A percentile compares a stretch with the other conserved stretches of the same genome.
phyloP scores from a whole-genome alignment of 2,888 invertebrate species.

The Rugalucina vietnamica region DNA sequence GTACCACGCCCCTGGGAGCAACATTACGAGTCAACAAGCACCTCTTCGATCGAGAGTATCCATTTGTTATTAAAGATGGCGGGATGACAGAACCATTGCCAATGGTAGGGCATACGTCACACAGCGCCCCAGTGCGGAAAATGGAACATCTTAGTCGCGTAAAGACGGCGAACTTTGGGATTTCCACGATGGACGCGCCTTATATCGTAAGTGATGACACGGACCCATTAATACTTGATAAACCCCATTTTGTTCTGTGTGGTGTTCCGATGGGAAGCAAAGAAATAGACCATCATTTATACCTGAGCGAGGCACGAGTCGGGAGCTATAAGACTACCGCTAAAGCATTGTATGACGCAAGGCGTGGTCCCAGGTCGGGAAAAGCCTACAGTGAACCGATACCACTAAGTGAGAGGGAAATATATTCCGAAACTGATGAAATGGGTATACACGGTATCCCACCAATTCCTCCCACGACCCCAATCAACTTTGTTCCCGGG shows the following conservation, averaged over 20 bases:
- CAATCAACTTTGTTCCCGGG: constrained; percentile 29
- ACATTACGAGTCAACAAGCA: constrained; percentile 47
- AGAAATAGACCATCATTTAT: constrained; percentile 64
- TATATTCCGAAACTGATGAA: constrained; percentile 21
- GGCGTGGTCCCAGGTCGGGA: constrained; percentile 44
- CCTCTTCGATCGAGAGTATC: constrained; percentile 58
- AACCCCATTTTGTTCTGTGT: constrained; percentile 69
- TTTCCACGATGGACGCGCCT: constrained; percentile 69
- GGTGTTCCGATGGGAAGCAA: constrained; percentile 65
- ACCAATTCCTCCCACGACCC: constrained; percentile 58
- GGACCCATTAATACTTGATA: constrained; percentile 54
- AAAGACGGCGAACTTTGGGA: constrained; percentile 66
- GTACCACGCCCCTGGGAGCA: constrained; percentile 45
- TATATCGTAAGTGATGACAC: constrained; percentile 44
- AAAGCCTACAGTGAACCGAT: constrained; percentile 60
- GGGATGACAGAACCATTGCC: constrained; percentile 42
- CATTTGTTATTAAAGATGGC: constrained; percentile 59
- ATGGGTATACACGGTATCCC: constrained; percentile 39
- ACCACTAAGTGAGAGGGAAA: constrained; percentile 11
- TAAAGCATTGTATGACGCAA: constrained; percentile 60
- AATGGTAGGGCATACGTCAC: constrained; percentile 42
- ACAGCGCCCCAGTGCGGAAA: constrained; percentile 57
- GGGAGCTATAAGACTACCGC: constrained; percentile 69
- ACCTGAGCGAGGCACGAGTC: constrained; percentile 64
- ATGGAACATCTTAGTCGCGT: constrained; percentile 64